Percentiles rank a stretch among this genome's conserved stretches.
Evolutionary conservation across 30 jellyfish, hydroid and myxozoan genomes (phyloP).

Genomic region (Chironex yamaguchii): DNA sequence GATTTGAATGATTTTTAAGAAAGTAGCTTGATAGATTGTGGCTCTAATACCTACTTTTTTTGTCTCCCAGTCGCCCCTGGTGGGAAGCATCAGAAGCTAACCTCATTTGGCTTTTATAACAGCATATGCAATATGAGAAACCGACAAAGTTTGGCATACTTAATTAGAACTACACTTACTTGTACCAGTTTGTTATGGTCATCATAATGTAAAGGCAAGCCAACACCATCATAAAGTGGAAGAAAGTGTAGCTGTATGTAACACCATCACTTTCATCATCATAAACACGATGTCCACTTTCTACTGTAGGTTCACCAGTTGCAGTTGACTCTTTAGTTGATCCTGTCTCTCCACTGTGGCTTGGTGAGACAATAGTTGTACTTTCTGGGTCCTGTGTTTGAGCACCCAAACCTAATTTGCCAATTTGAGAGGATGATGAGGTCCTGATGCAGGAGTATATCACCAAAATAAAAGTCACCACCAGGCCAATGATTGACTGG

Average conservation of each 20-base stretch:
- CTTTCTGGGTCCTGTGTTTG: constrained; percentile 66
- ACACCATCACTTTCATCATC: constrained; percentile 87
- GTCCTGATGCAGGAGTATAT: constrained; percentile 88
- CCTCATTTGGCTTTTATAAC: neutral
- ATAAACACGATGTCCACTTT: constrained; percentile 81
- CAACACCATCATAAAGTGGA: constrained; percentile 84
- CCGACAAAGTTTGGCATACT: too few species aligned
- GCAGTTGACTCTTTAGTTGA: neutral
- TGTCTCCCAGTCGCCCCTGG: too few species aligned
- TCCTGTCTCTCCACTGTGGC: neutral
- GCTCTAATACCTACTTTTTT: too few species aligned
- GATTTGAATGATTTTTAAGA: too few species aligned
- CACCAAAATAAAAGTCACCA: constrained; percentile 84
- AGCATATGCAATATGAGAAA: neutral
- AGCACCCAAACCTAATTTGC: constrained; percentile 74
- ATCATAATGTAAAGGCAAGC: constrained; percentile 93
- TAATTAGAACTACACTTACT: constrained; percentile 62
- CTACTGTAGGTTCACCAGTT: neutral
- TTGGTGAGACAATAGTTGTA: neutral
- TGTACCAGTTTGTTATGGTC: constrained; percentile 98
- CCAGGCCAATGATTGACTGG: constrained; percentile 92
- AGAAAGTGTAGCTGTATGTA: constrained; percentile 84
- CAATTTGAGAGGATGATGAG: constrained; percentile 88
- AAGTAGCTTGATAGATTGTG: too few species aligned
- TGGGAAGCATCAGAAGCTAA: neutral